Conservation (phyloP, 2,797 vertebrate species). For the Balearica regulorum region DNA sequence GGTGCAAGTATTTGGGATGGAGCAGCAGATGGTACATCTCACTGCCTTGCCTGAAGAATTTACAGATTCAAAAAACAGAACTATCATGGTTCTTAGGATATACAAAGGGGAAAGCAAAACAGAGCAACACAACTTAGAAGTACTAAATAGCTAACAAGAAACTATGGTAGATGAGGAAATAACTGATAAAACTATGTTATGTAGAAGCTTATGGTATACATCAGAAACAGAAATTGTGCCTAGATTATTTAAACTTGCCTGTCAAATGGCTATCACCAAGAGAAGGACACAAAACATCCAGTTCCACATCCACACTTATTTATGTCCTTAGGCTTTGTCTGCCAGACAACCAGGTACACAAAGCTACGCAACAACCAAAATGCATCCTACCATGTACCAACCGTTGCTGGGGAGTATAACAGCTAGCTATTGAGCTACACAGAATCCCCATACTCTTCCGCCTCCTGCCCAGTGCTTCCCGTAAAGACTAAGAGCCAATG, state of each 20-base stretch:
- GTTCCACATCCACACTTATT: neutral
- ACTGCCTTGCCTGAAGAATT: neutral
- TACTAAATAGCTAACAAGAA: neutral
- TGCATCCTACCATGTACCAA: neutral
- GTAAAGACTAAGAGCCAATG: neutral
- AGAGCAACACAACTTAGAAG: neutral
- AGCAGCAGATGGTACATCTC: neutral
- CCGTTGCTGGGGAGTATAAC: accelerated
- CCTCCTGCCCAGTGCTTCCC: neutral
- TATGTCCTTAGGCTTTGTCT: neutral
- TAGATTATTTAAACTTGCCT: neutral
- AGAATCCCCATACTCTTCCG: neutral
- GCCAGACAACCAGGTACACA: neutral
- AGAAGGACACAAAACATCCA: neutral
- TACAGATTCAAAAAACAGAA: neutral
- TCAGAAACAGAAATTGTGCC: neutral
- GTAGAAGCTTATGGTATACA: neutral
- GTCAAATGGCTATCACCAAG: neutral
- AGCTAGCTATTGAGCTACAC: neutral
- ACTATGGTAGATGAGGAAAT: neutral
- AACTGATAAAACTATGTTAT: neutral
- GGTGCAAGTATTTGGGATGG: neutral
- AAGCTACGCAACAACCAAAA: neutral
- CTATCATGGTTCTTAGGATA: neutral
- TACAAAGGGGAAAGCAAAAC: neutral